Evolutionary conservation across 2,888 invertebrate genomes (phyloP).

Genomic region (Villa cingulata): DNA sequence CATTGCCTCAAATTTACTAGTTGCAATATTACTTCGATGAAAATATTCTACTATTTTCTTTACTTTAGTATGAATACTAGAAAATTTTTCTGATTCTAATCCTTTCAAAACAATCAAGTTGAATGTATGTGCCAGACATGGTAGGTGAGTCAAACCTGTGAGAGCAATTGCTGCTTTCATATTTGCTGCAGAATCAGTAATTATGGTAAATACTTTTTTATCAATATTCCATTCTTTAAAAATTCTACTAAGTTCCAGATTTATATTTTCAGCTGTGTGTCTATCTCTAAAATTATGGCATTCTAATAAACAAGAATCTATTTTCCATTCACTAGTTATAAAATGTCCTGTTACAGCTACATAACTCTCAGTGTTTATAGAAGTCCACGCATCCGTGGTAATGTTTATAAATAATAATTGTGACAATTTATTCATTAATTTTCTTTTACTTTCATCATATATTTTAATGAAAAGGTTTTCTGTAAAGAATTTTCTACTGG

Average conservation of each 20-base stretch:
- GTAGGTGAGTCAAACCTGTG: slow-evolving; percentile 10
- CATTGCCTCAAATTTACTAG: too few relatives aligned
- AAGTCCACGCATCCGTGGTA: slow-evolving; percentile 18
- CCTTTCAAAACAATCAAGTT: too few relatives aligned
- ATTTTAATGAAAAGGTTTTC: slow-evolving; percentile 14
- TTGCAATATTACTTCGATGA: too few relatives aligned
- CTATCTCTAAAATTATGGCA: slow-evolving; percentile 9
- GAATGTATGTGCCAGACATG: too few relatives aligned
- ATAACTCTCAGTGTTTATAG: slow-evolving; percentile 14
- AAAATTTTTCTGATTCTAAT: too few relatives aligned
- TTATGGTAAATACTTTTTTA: too few relatives aligned
- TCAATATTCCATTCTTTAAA: neutral
- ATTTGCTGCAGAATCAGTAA: slow-evolving; percentile 16
- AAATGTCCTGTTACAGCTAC: too few relatives aligned
- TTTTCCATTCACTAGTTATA: too few relatives aligned
- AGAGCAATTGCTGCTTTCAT: slow-evolving; percentile 18
- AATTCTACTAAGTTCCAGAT: slow-evolving; percentile 1
- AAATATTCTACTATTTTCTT: too few relatives aligned
- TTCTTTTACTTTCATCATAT: slow-evolving; percentile 11
- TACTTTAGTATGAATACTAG: too few relatives aligned
- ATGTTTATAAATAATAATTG: slow-evolving; percentile 8
- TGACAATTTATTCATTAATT: slow-evolving; percentile 8
- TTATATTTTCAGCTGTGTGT: slow-evolving; percentile 15
- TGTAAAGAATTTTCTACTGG: slow-evolving; percentile 17
- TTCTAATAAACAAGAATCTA: too few relatives aligned